Base-by-base conservation (phyloP, 1,140 invertebrate species). In the Drosophila setifemur region DNA sequence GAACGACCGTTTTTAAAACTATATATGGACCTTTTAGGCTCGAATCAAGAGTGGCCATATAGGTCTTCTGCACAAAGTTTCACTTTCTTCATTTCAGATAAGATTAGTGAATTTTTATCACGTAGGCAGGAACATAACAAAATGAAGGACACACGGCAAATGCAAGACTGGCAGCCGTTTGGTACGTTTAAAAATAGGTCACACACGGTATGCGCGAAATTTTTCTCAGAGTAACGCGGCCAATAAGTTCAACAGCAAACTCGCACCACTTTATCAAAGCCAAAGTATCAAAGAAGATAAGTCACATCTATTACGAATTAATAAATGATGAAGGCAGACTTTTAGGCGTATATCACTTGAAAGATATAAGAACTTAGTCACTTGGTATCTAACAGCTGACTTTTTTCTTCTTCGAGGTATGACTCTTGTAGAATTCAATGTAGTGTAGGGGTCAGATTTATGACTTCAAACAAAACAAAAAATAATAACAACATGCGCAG, bases 291-390 rank as follows among this genome's bases (percentile, higher is more conserved):
- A 18, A 14, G n/a, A 48, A 67, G 25, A 6, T 60, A 1, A 44
- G 45, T 14, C 44, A 28, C 0, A 45, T 8, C 0, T 63, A 63
- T 37, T 63, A 54, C 7, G 39, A 53, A 8, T 12, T 53, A 12
- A 9, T 6, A 4, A 35, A 43, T 1, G 26, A 35, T 19, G 6
- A 7, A 4, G n/a, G 19, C 4, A 48, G 43, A 12, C 18, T 18
- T 2, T 33, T 29, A 2, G 42, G 60, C 0, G 25, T 45, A 2
- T 55, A 64, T n/a, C 60, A 64, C 4, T 11, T 50, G 5, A 63
- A 63, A n/a, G 58, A 63, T 19, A 63, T 63, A 4, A 35, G 45
- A 43, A 21, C 25, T 18, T 21, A 19, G 8, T 37, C 44, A 63
- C 63, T 54, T 70, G 61, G 44, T n/a, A n/a, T n/a, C n/a, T n/a